phyloP scores from a whole-genome alignment of 1,140 invertebrate genomes.

The Leptestheria dahalacensis region DNA sequence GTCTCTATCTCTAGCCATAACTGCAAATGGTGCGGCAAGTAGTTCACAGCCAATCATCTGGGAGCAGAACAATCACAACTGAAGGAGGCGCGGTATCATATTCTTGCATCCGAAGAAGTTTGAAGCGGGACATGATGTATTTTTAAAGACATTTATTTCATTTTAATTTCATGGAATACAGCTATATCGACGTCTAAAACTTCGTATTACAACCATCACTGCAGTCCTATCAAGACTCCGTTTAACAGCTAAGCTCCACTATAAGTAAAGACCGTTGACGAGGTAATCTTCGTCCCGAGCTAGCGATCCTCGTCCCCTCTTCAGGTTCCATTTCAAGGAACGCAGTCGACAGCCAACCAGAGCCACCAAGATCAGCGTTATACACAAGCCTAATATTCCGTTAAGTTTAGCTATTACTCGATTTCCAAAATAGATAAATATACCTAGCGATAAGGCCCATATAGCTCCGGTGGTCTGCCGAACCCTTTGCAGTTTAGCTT shows the following conservation, averaged over 20 bases:
- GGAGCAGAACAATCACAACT: not conserved
- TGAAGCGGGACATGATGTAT: too few species aligned
- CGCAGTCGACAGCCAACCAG: conserved; percentile 66
- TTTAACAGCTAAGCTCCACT: conserved; percentile 26
- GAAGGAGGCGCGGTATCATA: too few species aligned
- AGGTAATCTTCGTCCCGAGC: conserved; percentile 91
- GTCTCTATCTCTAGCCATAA: not conserved
- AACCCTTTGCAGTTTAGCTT: conserved; percentile 18
- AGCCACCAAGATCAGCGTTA: conserved; percentile 53
- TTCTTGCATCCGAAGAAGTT: too few species aligned
- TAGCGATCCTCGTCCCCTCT: conserved; percentile 59
- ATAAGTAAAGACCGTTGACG: conserved; percentile 95
- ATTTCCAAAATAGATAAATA: conserved; percentile 8
- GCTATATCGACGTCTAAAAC: not conserved
- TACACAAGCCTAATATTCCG: conserved; percentile 40
- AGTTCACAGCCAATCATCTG: not conserved
- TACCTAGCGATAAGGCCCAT: conserved; percentile 60
- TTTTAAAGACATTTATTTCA: not conserved
- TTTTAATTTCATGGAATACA: not conserved
- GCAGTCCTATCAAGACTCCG: too few species aligned
- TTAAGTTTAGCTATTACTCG: conserved; percentile 17
- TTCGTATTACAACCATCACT: not conserved
- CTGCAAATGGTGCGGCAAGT: not conserved
- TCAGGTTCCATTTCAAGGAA: conserved; percentile 50
- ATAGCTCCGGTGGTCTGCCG: conserved; percentile 47